These are phyloP conservation scores for Corythornis vintsioides DNA, from an alignment of 2,113 vertebrate species.

Conservation along the genomic window DNA sequence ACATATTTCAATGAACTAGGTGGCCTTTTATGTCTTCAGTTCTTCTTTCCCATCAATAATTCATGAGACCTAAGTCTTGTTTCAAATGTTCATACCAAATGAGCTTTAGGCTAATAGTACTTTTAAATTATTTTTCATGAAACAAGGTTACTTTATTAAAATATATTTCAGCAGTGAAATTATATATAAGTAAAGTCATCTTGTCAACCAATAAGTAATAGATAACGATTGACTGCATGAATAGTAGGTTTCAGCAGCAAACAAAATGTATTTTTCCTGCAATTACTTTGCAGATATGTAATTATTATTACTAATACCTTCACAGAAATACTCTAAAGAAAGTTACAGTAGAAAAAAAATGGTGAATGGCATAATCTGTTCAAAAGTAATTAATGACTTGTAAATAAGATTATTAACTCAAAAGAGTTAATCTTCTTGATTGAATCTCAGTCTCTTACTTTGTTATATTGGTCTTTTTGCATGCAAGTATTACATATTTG, in stretches of 20 bases:
- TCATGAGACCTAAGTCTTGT: neutral
- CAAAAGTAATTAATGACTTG: neutral
- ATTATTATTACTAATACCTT: neutral
- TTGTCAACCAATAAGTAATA: neutral
- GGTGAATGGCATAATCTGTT: neutral
- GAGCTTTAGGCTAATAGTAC: neutral
- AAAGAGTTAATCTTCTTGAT: neutral
- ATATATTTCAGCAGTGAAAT: neutral
- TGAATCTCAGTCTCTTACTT: neutral
- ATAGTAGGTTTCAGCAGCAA: neutral
- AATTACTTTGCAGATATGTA: neutral
- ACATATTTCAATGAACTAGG: neutral
- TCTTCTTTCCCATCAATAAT: neutral
- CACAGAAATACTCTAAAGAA: neutral
- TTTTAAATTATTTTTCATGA: neutral
- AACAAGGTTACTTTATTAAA: neutral
- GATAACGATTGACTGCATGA: neutral
- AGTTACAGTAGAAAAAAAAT: neutral
- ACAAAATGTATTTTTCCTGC: neutral
- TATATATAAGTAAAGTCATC: neutral
- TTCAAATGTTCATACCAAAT: neutral
- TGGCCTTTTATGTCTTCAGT: neutral
- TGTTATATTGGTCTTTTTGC: neutral
- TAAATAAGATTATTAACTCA: neutral
- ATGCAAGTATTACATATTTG: neutral